Evolutionary conservation across 2,888 invertebrate genomes (phyloP).

Genomic region (Neria commutata): DNA sequence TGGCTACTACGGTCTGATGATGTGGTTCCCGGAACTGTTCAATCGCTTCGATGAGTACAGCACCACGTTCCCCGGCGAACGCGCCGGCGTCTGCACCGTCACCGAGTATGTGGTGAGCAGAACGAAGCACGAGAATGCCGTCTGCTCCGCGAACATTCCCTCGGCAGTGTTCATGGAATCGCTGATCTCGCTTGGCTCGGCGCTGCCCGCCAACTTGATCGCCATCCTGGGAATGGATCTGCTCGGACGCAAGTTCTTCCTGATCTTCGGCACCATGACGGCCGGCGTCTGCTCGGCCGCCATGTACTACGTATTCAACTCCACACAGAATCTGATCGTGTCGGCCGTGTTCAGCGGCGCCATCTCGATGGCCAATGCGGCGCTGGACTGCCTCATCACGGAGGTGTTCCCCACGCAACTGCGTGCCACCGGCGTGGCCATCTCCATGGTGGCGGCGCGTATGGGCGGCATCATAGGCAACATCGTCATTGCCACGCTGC

Average conservation of each 20-base stretch:
- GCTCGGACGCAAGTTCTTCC: constrained; percentile 74
- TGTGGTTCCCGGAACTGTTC: constrained; percentile 97
- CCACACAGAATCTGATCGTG: constrained; percentile 80
- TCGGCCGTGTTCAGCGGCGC: constrained; percentile 87
- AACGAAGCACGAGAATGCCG: constrained; percentile 65
- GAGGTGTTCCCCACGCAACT: constrained; percentile 93
- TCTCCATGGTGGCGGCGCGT: constrained; percentile 88
- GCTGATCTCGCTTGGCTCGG: constrained; percentile 83
- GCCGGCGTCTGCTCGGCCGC: constrained; percentile 83
- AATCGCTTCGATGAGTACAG: constrained; percentile 86
- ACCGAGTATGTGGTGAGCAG: constrained; percentile 76
- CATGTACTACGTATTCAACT: constrained; percentile 84
- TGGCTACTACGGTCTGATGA: constrained; percentile 94
- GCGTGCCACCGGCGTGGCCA: constrained; percentile 88
- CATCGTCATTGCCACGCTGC: constrained; percentile 83
- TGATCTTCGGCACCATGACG: constrained; percentile 85
- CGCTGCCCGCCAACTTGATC: constrained; percentile 83
- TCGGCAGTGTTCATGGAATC: constrained; percentile 84
- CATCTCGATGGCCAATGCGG: constrained; percentile 87
- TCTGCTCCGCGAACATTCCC: constrained; percentile 76
- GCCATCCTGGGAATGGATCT: constrained; percentile 85
- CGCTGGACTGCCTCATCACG: constrained; percentile 89
- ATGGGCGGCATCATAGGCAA: constrained; percentile 81
- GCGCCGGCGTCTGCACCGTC: constrained; percentile 75
- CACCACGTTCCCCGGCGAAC: constrained; percentile 69